Evolutionary conservation across 2,888 invertebrate species (phyloP), one percentile per base, ranked within the genome.

Genomic region (Drosophila recens): DNA sequence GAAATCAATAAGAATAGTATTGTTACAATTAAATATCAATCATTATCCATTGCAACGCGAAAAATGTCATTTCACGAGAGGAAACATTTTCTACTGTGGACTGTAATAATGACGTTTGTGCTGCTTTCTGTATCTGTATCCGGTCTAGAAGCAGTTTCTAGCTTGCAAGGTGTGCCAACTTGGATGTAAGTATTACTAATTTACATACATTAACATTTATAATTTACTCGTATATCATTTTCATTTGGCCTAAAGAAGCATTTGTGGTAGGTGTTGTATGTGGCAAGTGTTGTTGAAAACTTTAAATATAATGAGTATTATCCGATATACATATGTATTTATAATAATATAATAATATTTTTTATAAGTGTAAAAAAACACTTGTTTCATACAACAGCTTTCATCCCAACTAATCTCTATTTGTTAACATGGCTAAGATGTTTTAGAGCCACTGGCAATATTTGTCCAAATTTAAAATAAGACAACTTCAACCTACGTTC

Each of bases 81-180:
- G 82, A 91, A 91, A 81, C 90, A 91, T 87, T 91, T 90, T 89
- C 89, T 90, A 83, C 80, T 90, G 87, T 91, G 91, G 91, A 90
- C 90, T 89, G 90, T 90, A 78, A 84, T 88, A 81, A 83, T 91
- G 79, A 70, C 77, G 49, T 66, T 74, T 74, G 51, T 76, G 87
- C 83, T 91, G 79, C 79, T 91, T 68, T 84, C 91, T 74, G 80
- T 89, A 75, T 84, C 91, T 75, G 80, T 89, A 75, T 79, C 82
- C 72, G 78, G 90, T 65, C 75, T 87, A 65, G 82, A 90, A 80
- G 79, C 82, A 66, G 88, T 81, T 63, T 80, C 87, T 62, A 91
- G 90, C 74, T 79, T 92, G 69, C 92, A 92, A 84, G 92, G 92
- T 80, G 91, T 91, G 64, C 92, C 92, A 62, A 92, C 92, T 72